Percentiles rank a stretch among this genome's conserved stretches.
These are phyloP conservation scores for Lytechinus variegatus DNA, from an alignment of 35 echinoderm and acorn worm species.

Conservation along the genomic window DNA sequence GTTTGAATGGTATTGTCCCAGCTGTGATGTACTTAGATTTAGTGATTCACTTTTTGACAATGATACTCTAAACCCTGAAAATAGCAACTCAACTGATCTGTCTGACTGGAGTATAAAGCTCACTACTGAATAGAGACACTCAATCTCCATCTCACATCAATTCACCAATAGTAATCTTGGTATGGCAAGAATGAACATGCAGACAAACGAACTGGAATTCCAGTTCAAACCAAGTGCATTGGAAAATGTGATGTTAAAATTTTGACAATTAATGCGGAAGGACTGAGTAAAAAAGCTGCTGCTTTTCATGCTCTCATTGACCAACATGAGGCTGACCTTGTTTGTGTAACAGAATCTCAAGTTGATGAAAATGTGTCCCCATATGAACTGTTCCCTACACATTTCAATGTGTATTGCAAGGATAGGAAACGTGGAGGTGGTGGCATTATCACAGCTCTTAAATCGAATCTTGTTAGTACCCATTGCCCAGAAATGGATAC, in stretches of 20 bases:
- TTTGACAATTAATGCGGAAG: conserved; percentile 8
- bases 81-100: neutral
- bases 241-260: conserved; percentile 25
- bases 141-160: neutral
- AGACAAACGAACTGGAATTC: neutral
- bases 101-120: neutral
- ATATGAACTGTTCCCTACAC: no score
- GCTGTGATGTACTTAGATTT: conserved; percentile 23
- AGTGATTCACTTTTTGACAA: neutral
- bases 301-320: no score
- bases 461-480: no score
- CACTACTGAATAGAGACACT: neutral
- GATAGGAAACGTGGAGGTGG: no score
- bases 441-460: no score
- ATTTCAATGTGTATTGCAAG: no score
- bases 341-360: no score
- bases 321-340: no score
- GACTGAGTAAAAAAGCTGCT: no score
- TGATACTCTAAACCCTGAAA: neutral
- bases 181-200: neutral
- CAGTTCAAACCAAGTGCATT: neutral
- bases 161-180: neutral
- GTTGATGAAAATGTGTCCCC: no score
- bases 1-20: conserved; percentile 22
- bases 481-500: no score